These are phyloP conservation scores for Drosophila kepulauana DNA, from an alignment of 1,140 invertebrate species.

Conservation along the genomic window DNA sequence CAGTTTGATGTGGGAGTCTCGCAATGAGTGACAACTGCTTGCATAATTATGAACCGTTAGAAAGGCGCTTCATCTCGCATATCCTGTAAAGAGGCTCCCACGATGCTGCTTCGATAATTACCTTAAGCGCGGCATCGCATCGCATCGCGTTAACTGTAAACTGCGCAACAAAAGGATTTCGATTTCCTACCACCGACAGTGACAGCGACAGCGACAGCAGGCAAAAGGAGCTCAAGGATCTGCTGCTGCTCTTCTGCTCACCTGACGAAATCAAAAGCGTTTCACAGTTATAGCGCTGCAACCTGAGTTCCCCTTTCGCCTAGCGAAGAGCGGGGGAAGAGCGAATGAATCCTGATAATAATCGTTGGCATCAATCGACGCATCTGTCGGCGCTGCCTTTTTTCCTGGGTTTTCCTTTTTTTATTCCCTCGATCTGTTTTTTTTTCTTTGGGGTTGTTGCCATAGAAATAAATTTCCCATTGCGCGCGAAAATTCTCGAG, in stretches of 20 bases:
- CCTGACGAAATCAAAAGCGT: slow-evolving; percentile 81
- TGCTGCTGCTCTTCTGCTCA: slow-evolving; percentile 49
- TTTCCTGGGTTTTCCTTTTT: slow-evolving; percentile 57
- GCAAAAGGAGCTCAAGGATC: slow-evolving; percentile 25
- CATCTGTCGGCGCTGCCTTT: slow-evolving; percentile 68
- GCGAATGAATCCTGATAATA: slow-evolving; percentile 37
- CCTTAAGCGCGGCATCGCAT: slow-evolving; percentile 8
- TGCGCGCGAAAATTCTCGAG: slow-evolving; percentile 81
- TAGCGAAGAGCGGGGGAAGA: background rate
- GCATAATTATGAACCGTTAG: slow-evolving; percentile 77
- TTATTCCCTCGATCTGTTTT: slow-evolving; percentile 20
- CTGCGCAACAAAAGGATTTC: slow-evolving; percentile 76
- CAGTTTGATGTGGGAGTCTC: slow-evolving; percentile 1
- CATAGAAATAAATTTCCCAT: slow-evolving; percentile 61
- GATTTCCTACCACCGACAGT: slow-evolving; percentile 63
- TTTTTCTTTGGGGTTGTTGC: slow-evolving; percentile 55
- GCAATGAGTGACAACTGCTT: slow-evolving; percentile 45
- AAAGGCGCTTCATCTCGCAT: slow-evolving; percentile 21
- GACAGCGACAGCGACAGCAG: slow-evolving; percentile 42
- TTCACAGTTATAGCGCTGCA: slow-evolving; percentile 68
- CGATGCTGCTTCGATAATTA: slow-evolving; percentile 60
- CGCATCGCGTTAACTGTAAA: slow-evolving; percentile 68
- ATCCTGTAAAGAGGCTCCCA: slow-evolving; percentile 74
- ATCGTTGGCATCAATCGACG: slow-evolving; percentile 66
- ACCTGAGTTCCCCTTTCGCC: slow-evolving; percentile 48